These are phyloP conservation scores for Gallinago solitaria DNA, from an alignment of 2,797 vertebrate species.

Conservation along the genomic window DNA sequence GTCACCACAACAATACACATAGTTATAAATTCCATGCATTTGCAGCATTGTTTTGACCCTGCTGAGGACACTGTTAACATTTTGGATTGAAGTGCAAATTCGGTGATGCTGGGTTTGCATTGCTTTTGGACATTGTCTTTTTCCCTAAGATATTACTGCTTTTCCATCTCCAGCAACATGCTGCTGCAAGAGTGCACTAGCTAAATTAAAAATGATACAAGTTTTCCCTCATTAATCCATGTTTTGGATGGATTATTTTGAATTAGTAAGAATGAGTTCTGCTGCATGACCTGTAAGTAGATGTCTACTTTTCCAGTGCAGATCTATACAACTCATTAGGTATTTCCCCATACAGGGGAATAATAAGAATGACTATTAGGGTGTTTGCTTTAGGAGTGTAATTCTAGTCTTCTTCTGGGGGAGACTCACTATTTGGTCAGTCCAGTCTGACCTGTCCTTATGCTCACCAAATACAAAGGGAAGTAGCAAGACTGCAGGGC, in stretches of 20 bases:
- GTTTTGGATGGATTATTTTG: not conserved
- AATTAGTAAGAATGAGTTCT: not conserved
- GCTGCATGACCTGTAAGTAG: not conserved
- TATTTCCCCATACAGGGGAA: not conserved
- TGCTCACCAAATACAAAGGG: not conserved
- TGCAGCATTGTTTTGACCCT: not conserved
- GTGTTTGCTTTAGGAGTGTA: not conserved
- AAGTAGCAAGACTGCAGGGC: not conserved
- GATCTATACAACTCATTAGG: not conserved
- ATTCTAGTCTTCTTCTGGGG: not conserved
- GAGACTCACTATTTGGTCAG: not conserved
- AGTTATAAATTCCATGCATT: not conserved
- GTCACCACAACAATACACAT: rapidly evolving
- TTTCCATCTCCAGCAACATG: not conserved
- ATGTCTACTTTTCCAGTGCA: not conserved
- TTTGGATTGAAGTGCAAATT: not conserved
- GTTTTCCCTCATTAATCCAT: not conserved
- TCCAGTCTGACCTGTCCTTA: not conserved
- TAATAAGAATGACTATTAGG: not conserved
- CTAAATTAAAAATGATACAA: not conserved
- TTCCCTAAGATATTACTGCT: not conserved
- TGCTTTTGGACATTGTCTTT: not conserved
- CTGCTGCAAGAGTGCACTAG: not conserved
- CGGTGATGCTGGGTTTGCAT: not conserved
- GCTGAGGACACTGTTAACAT: not conserved